Conservation (phyloP, 2,797 vertebrate species). For the Nannoperca obscura region DNA sequence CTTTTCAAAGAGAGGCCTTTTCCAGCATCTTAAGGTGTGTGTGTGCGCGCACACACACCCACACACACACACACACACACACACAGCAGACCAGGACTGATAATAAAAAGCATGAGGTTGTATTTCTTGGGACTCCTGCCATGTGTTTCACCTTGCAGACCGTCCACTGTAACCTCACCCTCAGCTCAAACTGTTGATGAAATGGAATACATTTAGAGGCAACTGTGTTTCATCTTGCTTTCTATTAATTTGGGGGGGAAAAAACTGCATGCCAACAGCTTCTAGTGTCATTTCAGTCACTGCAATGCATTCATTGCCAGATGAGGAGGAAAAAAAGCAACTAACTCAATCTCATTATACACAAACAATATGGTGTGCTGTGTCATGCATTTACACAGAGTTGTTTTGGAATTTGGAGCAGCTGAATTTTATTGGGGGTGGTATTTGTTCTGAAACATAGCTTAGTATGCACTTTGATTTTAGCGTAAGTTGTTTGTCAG, state of each 20-base stretch:
- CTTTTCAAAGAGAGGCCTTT: slow-evolving; percentile 51
- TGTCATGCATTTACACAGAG: slow-evolving; percentile 63
- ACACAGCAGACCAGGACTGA: slow-evolving; percentile 44
- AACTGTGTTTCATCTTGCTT: slow-evolving; percentile 43
- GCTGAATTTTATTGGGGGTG: slow-evolving; percentile 42
- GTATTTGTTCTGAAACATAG: slow-evolving; percentile 68
- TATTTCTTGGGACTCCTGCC: slow-evolving; percentile 64
- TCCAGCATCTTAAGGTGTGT: slow-evolving; percentile 17
- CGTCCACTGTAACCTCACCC: slow-evolving; percentile 53
- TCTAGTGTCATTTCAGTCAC: slow-evolving; percentile 58
- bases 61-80: slow-evolving; percentile 9
- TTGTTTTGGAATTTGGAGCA: slow-evolving; percentile 60
- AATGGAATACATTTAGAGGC: slow-evolving; percentile 59
- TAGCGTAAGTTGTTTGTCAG: slow-evolving; percentile 70
- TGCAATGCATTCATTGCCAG: slow-evolving; percentile 46
- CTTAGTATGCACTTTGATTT: slow-evolving; percentile 70
- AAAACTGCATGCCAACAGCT: slow-evolving; percentile 42
- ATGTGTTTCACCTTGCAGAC: slow-evolving; percentile 71
- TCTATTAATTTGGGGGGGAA: slow-evolving; percentile 38
- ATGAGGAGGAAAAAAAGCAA: slow-evolving; percentile 36
- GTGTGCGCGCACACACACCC: slow-evolving; percentile 1
- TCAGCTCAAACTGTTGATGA: slow-evolving; percentile 52
- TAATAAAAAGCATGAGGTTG: slow-evolving; percentile 57
- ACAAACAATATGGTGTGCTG: slow-evolving; percentile 61
- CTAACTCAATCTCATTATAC: slow-evolving; percentile 60